Evolutionary conservation across 2,113 vertebrate species (phyloP).

Genomic region (Glaucomys volans): DNA sequence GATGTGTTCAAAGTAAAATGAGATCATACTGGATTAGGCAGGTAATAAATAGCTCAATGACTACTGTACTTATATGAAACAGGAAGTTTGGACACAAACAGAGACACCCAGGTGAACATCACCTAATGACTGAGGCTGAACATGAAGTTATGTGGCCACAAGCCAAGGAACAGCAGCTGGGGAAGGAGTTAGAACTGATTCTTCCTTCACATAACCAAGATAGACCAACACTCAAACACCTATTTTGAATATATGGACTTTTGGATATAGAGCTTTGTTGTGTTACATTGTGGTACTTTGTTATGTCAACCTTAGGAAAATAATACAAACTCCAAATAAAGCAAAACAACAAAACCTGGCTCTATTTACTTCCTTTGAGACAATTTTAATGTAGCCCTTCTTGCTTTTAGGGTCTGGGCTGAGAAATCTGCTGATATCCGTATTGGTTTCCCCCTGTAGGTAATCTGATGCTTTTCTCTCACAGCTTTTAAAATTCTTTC

Average conservation of each 20-base stretch:
- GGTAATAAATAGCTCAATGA: neutral
- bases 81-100: neutral
- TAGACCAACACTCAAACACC: neutral
- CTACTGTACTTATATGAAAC: neutral
- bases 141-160: neutral
- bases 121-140: neutral
- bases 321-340: neutral
- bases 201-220: neutral
- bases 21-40: neutral
- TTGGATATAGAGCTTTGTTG: neutral
- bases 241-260: neutral
- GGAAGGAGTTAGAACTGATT: neutral
- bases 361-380: neutral
- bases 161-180: neutral
- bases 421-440: no score
- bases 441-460: no score
- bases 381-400: neutral
- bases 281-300: neutral
- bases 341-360: neutral
- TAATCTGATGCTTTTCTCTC: no score
- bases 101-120: neutral
- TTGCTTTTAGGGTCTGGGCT: no score
- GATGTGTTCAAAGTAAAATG: neutral
- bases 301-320: neutral
- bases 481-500: no score